Evolutionary conservation across 2,113 vertebrate species (phyloP), one percentile per base, ranked within the genome.

Genomic region (Spermophilus dauricus): DNA sequence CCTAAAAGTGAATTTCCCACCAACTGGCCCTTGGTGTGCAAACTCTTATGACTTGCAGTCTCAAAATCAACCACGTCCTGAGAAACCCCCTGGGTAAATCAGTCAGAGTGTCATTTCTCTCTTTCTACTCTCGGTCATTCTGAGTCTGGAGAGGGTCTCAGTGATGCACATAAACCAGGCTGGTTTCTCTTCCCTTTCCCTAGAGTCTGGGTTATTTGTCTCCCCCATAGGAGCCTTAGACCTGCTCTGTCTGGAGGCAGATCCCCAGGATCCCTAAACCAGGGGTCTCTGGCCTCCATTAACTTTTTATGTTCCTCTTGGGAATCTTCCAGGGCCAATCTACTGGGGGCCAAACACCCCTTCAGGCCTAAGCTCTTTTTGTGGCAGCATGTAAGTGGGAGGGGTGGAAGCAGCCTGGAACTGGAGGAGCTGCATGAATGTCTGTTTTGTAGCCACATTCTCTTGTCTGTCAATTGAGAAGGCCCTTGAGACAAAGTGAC

Each of bases 1-100:
- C 96, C 75, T 91, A 86, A 86, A 61, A 93, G 94, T 88, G 94
- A 78, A 86, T 95, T 93, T 91, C 69, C 94, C 83, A 96, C 95
- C 86, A 89, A 65, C 67, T 75, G 83, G 88, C 22, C 3, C 48
- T 91, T 94, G 91, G 61, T 75, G 85, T 53, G 37, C 37, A 37
- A 78, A 77, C 42, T 86, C 83, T 89, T 63, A 95, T 94, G 84
- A 75, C 86, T 93, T 86, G 81, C 69, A 91, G 84, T 89, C 45
- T 73, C 75, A 9, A 37, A 58, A 73, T 95, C 89, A 90, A 13
- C 88, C 24, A 77, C 65, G n/a, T 95, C 77, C 89, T 83, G 82
- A 91, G 85, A 77, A 93, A 86, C 56, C 93, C 4, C 8, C 82
- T 63, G 2, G 42, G 85, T 72, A 81, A 93, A 94, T 93, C 83